Evolutionary conservation across 2,888 invertebrate genomes (phyloP), one percentile per base, ranked within the genome.

Genomic region (Melanchra persicariae): DNA sequence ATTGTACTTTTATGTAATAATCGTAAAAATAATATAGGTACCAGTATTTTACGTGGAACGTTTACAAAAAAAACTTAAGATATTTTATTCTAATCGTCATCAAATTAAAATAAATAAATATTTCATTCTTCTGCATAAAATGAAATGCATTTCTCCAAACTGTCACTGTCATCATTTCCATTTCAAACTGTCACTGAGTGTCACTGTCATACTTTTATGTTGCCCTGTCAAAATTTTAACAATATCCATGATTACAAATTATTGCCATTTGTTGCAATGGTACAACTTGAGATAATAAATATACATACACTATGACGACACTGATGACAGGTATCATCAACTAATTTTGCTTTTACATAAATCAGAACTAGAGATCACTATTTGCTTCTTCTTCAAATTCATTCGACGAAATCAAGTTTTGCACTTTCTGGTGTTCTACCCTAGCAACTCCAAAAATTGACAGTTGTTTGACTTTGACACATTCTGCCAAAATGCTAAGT

Each of bases 391-490:
- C 9, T 47, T 34, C n/a, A 66, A 26, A 10, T 30, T 40, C 7
- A 30, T 26, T 22, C 12, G 34, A 43, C 7, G 10, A 10, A 17
- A 26, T 12, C 43, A 5, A 22, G 0, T 52, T 67, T 45, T 8
- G n/a, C 17, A 70, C 12, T 26, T 30, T 24, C 3, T 37, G 12
- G 3, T 2, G 12, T 15, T 43, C 0, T 7, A 45, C 0, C 0
- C 4, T 59, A 8, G 37, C 77, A 63, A 70, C 59, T 55, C 26
- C 70, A 66, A 64, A 69, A 12, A 55, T 63, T 77, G 74, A 64
- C 82, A 80, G 49, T 26, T 37, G 34, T n/a, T 54, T 51, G 10
- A 59, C 26, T 54, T 69, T 86, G 83, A 80, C 74, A 81, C 19
- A 55, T 19, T 24, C 59, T 68, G 59, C 15, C 66, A 68, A 66